A percentile compares a stretch with the other conserved stretches of the same genome.
These are phyloP conservation scores for Homarus gammarus DNA, from an alignment of 2,888 invertebrate species.

Conservation along the genomic window DNA sequence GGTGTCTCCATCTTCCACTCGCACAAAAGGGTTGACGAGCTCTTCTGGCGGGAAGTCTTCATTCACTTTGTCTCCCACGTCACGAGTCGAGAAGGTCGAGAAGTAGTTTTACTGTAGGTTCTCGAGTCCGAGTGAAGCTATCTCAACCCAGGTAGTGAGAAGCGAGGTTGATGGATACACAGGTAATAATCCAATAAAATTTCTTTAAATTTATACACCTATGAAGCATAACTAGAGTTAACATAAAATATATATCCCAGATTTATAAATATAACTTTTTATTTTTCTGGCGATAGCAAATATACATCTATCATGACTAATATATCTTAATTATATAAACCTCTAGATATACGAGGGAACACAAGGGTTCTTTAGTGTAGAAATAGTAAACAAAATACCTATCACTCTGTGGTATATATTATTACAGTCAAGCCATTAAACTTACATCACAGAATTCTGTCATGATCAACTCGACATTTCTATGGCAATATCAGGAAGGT, in stretches of 20 bases:
- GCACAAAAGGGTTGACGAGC: too few relatives aligned
- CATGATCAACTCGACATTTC: background rate
- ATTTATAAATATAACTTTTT: background rate
- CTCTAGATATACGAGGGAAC: background rate
- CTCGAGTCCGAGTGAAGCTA: too few relatives aligned
- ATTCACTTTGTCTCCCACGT: too few relatives aligned
- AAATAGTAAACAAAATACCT: conserved; percentile 12
- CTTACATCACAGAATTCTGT: conserved; percentile 37
- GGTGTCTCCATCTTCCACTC: too few relatives aligned
- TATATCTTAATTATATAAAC: background rate
- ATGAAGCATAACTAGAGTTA: too few relatives aligned
- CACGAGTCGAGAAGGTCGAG: too few relatives aligned
- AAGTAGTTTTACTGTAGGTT: too few relatives aligned
- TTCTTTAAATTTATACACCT: too few relatives aligned
- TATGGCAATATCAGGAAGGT: background rate
- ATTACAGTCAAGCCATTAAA: background rate
- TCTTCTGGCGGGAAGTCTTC: too few relatives aligned
- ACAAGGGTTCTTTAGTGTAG: background rate
- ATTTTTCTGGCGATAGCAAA: background rate
- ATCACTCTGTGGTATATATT: background rate
- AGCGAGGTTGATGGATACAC: too few relatives aligned
- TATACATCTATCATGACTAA: background rate
- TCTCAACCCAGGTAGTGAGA: too few relatives aligned
- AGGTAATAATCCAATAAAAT: too few relatives aligned
- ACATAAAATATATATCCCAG: background rate